Conservation (phyloP, 2,888 invertebrate species). For the Cheilosia vernalis region DNA sequence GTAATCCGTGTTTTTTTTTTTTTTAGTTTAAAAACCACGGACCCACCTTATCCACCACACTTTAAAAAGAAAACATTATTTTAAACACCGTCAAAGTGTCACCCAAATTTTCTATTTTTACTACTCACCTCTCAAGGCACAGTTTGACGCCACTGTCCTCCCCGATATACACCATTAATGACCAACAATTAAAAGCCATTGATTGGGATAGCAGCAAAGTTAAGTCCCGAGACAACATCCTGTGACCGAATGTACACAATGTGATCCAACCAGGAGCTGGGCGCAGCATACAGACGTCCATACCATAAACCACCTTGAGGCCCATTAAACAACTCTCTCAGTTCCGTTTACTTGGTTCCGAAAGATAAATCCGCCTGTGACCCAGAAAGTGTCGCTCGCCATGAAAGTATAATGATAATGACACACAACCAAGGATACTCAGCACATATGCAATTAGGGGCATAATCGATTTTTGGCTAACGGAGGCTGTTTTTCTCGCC, state of each 20-base stretch:
- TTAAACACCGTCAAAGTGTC: too few relatives aligned
- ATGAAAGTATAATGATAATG: slow-evolving; percentile 71
- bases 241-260: slow-evolving; percentile 18
- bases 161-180: not conserved
- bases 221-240: slow-evolving; percentile 18
- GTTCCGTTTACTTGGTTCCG: slow-evolving; percentile 54
- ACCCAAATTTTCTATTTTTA: not conserved
- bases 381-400: slow-evolving; percentile 67
- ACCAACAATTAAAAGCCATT: slow-evolving; percentile 37
- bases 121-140: not conserved
- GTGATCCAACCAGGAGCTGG: slow-evolving; percentile 1
- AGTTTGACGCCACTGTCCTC: slow-evolving; percentile 2
- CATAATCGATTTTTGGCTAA: slow-evolving; percentile 67
- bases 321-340: slow-evolving; percentile 64
- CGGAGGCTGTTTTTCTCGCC: slow-evolving; percentile 47
- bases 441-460: slow-evolving; percentile 59
- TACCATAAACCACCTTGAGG: slow-evolving; percentile 64
- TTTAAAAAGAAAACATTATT: too few relatives aligned
- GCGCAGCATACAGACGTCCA: slow-evolving; percentile 12
- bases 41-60: too few relatives aligned
- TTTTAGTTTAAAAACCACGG: too few relatives aligned
- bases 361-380: slow-evolving; percentile 67
- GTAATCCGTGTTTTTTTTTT: too few relatives aligned
- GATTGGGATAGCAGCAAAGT: slow-evolving; percentile 10
- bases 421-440: slow-evolving; percentile 56